phyloP scores from a whole-genome alignment of 2,888 invertebrate species.

The Muschampia plurimacula region DNA sequence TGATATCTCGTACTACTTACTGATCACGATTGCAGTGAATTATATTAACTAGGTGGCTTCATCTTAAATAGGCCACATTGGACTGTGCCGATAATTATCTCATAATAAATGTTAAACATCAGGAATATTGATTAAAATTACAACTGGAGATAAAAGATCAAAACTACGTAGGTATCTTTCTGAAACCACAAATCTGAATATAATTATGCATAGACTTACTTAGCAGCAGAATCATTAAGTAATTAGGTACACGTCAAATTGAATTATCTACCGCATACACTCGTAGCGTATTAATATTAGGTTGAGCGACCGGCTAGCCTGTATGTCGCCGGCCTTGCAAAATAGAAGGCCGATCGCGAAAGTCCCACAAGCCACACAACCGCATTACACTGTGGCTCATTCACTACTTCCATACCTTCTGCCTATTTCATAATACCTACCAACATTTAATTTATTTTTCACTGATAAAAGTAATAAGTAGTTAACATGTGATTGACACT shows the following conservation, averaged over 20 bases:
- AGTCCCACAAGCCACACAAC: constrained; percentile 39
- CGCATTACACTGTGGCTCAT: constrained; percentile 35
- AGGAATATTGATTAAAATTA: constrained; percentile 1
- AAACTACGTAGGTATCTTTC: neutral
- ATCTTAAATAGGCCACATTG: constrained; percentile 43
- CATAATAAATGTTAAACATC: constrained; percentile 6
- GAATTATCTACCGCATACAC: constrained; percentile 42
- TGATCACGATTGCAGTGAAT: constrained; percentile 63
- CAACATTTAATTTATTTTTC: neutral
- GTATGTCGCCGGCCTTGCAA: constrained; percentile 76
- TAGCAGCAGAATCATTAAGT: constrained; percentile 11
- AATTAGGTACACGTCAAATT: constrained; percentile 35
- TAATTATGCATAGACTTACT: neutral
- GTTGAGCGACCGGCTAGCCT: constrained; percentile 61
- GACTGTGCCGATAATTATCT: constrained; percentile 17
- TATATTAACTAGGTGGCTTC: constrained; percentile 52
- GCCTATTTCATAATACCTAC: constrained; percentile 25
- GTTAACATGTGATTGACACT: neutral
- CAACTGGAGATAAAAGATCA: neutral
- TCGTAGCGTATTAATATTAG: constrained; percentile 47
- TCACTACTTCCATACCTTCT: constrained; percentile 38
- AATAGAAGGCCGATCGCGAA: constrained; percentile 63
- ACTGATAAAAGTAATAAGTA: neutral
- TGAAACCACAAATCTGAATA: neutral
- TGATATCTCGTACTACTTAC: constrained; percentile 65